phyloP scores from a whole-genome alignment of 2,797 vertebrate genomes.

The Diplodus puntazzo region DNA sequence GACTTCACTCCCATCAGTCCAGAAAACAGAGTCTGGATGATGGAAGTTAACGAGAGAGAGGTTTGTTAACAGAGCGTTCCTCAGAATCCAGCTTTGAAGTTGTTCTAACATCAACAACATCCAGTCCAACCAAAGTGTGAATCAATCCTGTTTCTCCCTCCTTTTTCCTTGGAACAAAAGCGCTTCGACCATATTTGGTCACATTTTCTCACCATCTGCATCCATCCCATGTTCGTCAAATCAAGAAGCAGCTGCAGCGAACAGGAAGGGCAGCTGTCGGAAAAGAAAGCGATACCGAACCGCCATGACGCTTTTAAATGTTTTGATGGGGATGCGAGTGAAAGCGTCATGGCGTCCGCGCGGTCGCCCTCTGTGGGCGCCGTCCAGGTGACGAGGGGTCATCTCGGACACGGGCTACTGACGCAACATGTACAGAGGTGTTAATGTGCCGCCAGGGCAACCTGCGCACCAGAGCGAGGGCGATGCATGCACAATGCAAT shows the following conservation, averaged over 20 bases:
- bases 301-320: conserved; percentile 29
- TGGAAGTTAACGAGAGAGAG: neutral
- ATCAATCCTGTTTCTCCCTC: neutral
- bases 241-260: conserved; percentile 9
- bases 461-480: conserved; percentile 12
- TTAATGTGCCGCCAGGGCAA: conserved; percentile 21
- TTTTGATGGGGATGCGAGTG: conserved; percentile 55
- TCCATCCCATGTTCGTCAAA: conserved; percentile 41
- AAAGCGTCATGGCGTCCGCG: conserved; percentile 30
- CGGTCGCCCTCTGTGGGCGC: conserved; percentile 21
- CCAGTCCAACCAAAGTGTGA: neutral
- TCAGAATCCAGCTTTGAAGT: neutral
- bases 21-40: neutral
- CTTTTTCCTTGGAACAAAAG: neutral
- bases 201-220: conserved; percentile 2
- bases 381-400: conserved; percentile 53
- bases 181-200: conserved; percentile 9
- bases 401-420: conserved; percentile 50
- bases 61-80: neutral
- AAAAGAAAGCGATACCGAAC: neutral
- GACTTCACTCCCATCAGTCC: neutral
- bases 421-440: conserved; percentile 48
- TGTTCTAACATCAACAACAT: conserved; percentile 8
- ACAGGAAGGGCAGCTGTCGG: conserved; percentile 43
- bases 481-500: conserved; percentile 47